These are phyloP conservation scores for Gymnopithys bicolor DNA, from an alignment of 2,797 vertebrate genomes.

Conservation along the genomic window DNA sequence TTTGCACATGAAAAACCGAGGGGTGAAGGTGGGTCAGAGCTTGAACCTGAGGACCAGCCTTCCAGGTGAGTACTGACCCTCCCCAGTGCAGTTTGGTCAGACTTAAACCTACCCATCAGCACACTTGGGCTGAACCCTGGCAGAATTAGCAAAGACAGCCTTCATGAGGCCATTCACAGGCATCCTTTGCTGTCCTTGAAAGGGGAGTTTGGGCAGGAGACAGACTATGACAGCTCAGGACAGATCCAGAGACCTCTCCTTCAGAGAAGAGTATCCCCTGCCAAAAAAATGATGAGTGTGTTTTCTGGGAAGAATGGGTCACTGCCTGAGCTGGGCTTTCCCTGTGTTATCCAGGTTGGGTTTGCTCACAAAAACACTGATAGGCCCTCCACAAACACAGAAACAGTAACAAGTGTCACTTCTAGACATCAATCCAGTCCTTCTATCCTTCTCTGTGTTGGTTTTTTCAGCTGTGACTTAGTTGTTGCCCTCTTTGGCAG, in stretches of 20 bases:
- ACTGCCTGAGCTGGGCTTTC: neutral
- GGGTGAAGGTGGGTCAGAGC: neutral
- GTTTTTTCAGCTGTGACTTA: neutral
- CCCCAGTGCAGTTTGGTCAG: neutral
- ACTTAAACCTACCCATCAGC: too few relatives aligned
- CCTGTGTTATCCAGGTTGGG: neutral
- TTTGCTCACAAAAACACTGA: neutral
- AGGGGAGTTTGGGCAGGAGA: fast-evolving
- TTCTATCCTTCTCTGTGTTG: neutral
- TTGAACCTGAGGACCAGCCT: neutral
- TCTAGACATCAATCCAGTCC: fast-evolving
- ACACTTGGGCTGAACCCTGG: neutral
- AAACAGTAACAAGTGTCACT: neutral
- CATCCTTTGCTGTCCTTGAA: neutral
- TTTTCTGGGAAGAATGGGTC: neutral
- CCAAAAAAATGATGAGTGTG: fast-evolving
- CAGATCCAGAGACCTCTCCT: neutral
- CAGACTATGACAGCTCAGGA: fast-evolving
- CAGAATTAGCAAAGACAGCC: neutral
- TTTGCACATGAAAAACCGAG: neutral
- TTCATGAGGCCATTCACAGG: fast-evolving
- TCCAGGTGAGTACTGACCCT: neutral
- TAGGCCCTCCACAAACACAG: neutral
- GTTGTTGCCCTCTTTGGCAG: neutral
- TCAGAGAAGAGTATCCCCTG: neutral